These are phyloP conservation scores for Zenarchopterus dispar DNA, from an alignment of 2,797 vertebrate genomes.

Conservation along the genomic window DNA sequence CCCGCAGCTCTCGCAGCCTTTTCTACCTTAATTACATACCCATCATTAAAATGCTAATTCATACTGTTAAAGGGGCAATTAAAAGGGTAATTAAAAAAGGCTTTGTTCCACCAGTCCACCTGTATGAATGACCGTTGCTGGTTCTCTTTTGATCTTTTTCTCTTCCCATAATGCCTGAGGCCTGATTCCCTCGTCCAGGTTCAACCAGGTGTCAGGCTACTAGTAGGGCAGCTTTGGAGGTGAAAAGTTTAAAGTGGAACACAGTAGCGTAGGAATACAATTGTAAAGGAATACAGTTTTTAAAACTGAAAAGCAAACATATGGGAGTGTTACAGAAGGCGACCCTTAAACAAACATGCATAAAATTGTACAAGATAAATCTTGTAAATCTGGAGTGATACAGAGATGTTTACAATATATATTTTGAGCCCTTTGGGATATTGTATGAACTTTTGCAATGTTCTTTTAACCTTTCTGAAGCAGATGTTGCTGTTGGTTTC, in stretches of 20 bases:
- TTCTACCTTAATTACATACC: conserved; percentile 81
- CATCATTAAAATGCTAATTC: conserved; percentile 85
- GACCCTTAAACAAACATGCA: not conserved
- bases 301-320: not conserved
- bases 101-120: conserved; percentile 81
- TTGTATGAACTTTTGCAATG: too few species aligned
- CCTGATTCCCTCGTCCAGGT: conserved; percentile 68
- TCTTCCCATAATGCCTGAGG: conserved; percentile 66
- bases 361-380: not conserved
- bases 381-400: too few species aligned
- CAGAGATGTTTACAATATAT: too few species aligned
- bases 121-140: conserved; percentile 72
- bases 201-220: conserved; percentile 65
- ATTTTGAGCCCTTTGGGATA: too few species aligned
- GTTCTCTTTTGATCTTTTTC: conserved; percentile 68
- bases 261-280: not conserved
- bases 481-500: too few species aligned
- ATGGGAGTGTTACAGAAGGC: not conserved
- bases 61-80: conserved; percentile 81
- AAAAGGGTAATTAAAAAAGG: conserved; percentile 83
- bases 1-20: conserved; percentile 75
- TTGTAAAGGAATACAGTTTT: conserved; percentile 10
- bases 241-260: conserved; percentile 29
- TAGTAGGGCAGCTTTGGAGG: conserved; percentile 33
- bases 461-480: too few species aligned